Percentiles rank a stretch among this genome's conserved stretches.
These are phyloP conservation scores for Tipula confusa DNA, from an alignment of 2,888 invertebrate species.

Conservation along the genomic window DNA sequence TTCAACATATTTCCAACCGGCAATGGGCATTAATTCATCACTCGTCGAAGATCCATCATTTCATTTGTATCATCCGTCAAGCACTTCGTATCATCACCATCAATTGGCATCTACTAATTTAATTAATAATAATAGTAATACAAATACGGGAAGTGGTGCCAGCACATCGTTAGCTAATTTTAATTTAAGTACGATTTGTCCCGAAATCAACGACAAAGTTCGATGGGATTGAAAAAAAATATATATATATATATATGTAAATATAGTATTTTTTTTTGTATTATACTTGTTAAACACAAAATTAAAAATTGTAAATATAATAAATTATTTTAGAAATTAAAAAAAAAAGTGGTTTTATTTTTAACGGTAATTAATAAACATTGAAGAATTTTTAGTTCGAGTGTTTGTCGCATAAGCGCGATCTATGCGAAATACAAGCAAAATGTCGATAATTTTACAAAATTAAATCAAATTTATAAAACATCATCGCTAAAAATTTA, in stretches of 20 bases:
- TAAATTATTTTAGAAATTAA: constrained; percentile 13
- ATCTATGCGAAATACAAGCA: no score
- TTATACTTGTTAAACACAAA: not conserved
- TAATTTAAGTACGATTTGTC: constrained; percentile 77
- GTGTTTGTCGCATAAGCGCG: no score
- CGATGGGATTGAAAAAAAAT: constrained; percentile 10
- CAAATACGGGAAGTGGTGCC: constrained; percentile 31
- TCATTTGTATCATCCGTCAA: constrained; percentile 3
- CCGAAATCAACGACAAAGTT: constrained; percentile 68
- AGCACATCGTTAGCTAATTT: constrained; percentile 61
- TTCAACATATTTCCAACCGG: constrained; percentile 13
- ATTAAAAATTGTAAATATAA: not conserved
- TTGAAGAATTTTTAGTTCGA: no score
- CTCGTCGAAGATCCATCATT: not conserved
- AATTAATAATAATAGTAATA: not conserved
- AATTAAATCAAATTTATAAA: no score
- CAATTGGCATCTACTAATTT: constrained; percentile 6
- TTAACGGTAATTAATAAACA: not conserved
- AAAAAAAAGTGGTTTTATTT: not conserved
- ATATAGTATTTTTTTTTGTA: not conserved
- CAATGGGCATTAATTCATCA: not conserved
- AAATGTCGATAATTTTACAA: no score
- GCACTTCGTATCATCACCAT: constrained; percentile 3
- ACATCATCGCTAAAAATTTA: no score
- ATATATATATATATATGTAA: not conserved